Evolutionary conservation across 2,797 vertebrate genomes (phyloP).

Genomic region (Phylloscopus collybita): DNA sequence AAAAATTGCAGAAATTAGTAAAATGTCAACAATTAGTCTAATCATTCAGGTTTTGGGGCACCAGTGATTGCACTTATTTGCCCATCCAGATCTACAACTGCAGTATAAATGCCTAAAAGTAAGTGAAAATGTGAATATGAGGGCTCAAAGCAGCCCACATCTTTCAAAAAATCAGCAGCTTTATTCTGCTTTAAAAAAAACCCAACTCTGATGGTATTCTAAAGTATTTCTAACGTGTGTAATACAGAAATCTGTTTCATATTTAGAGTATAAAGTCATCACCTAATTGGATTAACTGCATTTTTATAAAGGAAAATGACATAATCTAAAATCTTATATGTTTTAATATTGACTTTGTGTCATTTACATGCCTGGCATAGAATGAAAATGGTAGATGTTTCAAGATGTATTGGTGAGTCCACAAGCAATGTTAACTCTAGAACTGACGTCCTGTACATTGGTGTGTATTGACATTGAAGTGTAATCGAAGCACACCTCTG

Average conservation of each 20-base stretch:
- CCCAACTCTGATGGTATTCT: neutral
- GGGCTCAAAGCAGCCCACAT: neutral
- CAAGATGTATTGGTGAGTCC: neutral
- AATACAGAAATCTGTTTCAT: neutral
- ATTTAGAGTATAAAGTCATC: neutral
- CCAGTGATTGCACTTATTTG: neutral
- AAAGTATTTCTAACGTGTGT: neutral
- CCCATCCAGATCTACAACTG: neutral
- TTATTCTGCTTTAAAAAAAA: neutral
- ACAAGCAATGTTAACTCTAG: neutral
- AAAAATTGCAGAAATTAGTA: neutral
- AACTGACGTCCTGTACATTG: neutral
- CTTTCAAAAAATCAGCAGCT: neutral
- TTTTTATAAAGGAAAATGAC: neutral
- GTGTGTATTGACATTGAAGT: neutral
- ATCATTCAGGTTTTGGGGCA: neutral
- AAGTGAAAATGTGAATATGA: neutral
- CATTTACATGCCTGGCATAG: neutral
- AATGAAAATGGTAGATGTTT: neutral
- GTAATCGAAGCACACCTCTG: neutral
- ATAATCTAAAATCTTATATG: neutral
- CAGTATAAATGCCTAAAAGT: neutral
- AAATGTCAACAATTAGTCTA: neutral
- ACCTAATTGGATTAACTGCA: neutral
- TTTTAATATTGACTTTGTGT: neutral